Evolutionary conservation across 2,113 vertebrate species (phyloP), one percentile per base, ranked within the genome.

Genomic region (Labrus mixtus): DNA sequence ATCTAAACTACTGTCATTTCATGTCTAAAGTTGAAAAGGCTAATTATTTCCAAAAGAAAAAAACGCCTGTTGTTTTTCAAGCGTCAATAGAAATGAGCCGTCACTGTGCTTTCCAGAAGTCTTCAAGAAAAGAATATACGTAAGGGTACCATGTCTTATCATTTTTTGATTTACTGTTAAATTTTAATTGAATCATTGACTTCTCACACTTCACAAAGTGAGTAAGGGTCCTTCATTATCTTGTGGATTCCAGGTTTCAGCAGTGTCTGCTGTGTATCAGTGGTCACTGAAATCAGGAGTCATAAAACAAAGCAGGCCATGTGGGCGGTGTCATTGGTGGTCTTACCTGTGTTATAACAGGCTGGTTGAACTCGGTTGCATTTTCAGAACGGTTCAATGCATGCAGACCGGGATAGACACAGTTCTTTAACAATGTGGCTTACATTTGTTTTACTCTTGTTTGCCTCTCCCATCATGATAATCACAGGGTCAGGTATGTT

Each of bases 401-500:
- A 65, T 19, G 4, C 15, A 22, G 37, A 69, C 43, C 37, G 0
- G 10, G 39, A 41, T n/a, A 25, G 19, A 25, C 15, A 60, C 33
- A 16, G 41, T 11, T 61, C 10, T 59, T 51, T 76, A 7, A 70
- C 58, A 80, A 87, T 85, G 86, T 4, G 58, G 22, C 33, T 41
- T 19, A 1, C 10, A 62, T 3, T 17, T 39, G n/a, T 79, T 60
- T 71, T 78, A 48, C 62, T 87, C 57, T 67, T 82, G 11, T 53
- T 78, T 33, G 36, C 36, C 43, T 79, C n/a, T 53, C 36, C n/a
- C 22, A 2, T 81, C 20, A 64, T 12, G 64, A 25, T 73, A 2
- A 56, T 66, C 55, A 76, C 53, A n/a, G 84, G 72, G n/a, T 36
- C 78, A 80, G 84, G 86, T 91, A 71, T 1, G 79, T 73, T 60